Evolutionary conservation across 2,113 vertebrate species (phyloP), one percentile per base, ranked within the genome.

Genomic region (Melanerpes aurifrons): DNA sequence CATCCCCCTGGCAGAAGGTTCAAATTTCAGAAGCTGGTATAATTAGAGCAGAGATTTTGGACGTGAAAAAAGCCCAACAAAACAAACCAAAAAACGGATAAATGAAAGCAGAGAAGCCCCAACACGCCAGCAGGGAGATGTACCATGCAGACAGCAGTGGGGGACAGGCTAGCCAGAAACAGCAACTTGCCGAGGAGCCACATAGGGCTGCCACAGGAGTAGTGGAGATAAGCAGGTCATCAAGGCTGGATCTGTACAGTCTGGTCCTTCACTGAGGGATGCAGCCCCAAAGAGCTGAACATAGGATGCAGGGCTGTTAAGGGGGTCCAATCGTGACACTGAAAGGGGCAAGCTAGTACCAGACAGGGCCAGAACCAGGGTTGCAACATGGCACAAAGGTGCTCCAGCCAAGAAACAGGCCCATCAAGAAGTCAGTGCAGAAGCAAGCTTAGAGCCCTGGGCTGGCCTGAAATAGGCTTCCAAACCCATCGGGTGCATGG

Each of bases 101-200:
- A 62, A 64, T 28, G 69, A 45, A 72, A 93, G 61, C 43, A 15
- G 53, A 86, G 64, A 48, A 58, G 14, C 58, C 24, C 28, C 37
- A 24, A 19, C 40, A 71, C 83, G 37, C 4, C 43, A 25, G 3
- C 1, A 2, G 35, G 21, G 5, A 75, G 24, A 14, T 1, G 0
- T 4, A 43, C n/a, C 29, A 3, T 6, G 11, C 13, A 66, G 28
- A 5, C 10, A 9, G 11, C 28, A 12, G 5, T 3, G 3, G 40
- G 54, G 31, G 8, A 11, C 19, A 26, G 67, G 26, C 6, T 28
- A 47, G 54, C 8, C 29, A 67, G 43, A 32, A 32, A 4, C 22
- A 54, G 45, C 59, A 32, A 12, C 28, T 40, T 40, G 50, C 26
- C 28, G 32, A 12, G 28, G 7, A 43, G 47, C 12, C 29, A 22